Base-by-base conservation (phyloP, 2,797 vertebrate species). In the Hyperoplus lanceolatus region DNA sequence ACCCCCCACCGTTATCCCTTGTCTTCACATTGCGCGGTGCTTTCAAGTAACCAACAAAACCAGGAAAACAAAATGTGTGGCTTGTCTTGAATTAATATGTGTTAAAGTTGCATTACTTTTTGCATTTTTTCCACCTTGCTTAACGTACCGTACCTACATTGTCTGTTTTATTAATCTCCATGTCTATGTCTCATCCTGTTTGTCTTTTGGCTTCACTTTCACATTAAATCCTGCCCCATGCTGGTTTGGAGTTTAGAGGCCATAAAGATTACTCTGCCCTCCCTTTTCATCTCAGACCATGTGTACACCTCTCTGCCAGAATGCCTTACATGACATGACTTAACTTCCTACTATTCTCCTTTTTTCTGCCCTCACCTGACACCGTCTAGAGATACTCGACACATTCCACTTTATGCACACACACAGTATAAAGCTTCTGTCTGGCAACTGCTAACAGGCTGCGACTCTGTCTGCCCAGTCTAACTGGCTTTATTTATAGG, bases 161-260 rank as follows among this genome's bases (percentile, higher is more conserved):
- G 6, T 59, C 39, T 76, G 9, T 39, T 38, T 15, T 8, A 36
- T 42, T 55, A 14, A 63, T 36, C 14, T 60, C 2, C 10, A 8
- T 14, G 53, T 29, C n/a, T 21, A 11, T 63, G 38, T 38, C 41
- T 51, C 45, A 53, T 73, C 36, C 18, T 66, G 43, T 60, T 60
- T 74, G n/a, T 58, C 43, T 60, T 68, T 60, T 29, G 43, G 56
- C 74, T 81, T 68, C 62, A 81, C 89, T 84, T 88, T 90, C 70
- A 62, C 68, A 73, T 42, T 73, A 73, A 82, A 81, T 76, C 64
- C 39, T n/a, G 64, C 71, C 64, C 79, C 77, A 57, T 70, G 60
- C 84, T 90, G 67, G 55, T 86, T 76, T 68, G 43, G 66, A 78
- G 73, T 60, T 64, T 38, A 61, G 59, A 63, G 46, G 46, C 51